phyloP scores from a whole-genome alignment of 35 echinoderm and acorn worm species.

The Lytechinus variegatus region DNA sequence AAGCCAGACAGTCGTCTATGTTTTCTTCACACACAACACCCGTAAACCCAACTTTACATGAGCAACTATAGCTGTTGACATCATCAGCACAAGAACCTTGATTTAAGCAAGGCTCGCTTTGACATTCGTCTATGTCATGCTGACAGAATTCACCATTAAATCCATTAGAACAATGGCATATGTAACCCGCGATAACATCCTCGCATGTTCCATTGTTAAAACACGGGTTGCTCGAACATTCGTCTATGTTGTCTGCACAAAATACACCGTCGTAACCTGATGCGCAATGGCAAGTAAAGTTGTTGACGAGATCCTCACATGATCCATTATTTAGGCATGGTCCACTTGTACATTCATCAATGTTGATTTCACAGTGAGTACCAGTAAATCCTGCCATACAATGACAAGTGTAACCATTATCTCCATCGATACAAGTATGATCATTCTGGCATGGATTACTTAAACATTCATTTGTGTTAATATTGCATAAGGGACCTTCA shows the following conservation, averaged over 20 bases:
- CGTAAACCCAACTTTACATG: constrained; percentile 35
- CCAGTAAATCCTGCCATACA: constrained; percentile 53
- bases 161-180: constrained; percentile 75
- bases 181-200: constrained; percentile 60
- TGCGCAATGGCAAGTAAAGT: constrained; percentile 53
- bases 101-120: constrained; percentile 71
- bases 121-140: constrained; percentile 77
- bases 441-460: constrained; percentile 41
- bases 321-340: constrained; percentile 64
- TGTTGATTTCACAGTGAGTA: constrained; percentile 53
- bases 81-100: constrained; percentile 64
- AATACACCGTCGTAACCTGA: constrained; percentile 49
- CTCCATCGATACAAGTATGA: constrained; percentile 25
- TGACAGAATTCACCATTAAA: constrained; percentile 70
- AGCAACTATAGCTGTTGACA: constrained; percentile 37
- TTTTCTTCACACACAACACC: constrained; percentile 64
- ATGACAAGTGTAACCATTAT: constrained; percentile 50
- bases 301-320: constrained; percentile 63
- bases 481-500: constrained; percentile 58
- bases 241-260: constrained; percentile 48
- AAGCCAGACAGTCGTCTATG: constrained; percentile 66
- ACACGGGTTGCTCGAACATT: constrained; percentile 57
- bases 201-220: constrained; percentile 79
- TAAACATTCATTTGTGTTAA: constrained; percentile 15
- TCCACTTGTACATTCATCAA: constrained; percentile 61